Evolutionary conservation across 2,797 vertebrate genomes (phyloP).

Genomic region (Crypturellus tataupa): DNA sequence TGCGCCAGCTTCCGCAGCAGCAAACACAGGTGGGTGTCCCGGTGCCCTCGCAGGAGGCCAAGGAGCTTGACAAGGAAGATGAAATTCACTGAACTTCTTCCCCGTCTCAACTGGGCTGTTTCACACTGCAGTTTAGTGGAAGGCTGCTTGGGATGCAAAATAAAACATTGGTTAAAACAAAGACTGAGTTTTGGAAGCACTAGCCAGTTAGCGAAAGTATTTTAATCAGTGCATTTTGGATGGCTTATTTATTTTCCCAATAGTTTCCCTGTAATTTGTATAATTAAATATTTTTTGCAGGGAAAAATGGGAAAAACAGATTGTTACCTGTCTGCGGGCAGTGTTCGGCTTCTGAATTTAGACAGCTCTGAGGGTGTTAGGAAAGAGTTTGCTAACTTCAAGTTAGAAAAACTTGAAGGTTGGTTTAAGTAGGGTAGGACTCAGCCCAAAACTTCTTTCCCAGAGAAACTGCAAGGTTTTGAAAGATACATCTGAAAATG

Average conservation of each 20-base stretch:
- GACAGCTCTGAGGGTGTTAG: not conserved
- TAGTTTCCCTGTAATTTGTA: not conserved
- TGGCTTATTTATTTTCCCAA: not conserved
- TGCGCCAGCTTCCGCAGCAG: constrained; percentile 92
- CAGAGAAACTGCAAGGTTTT: not conserved
- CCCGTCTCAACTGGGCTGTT: not conserved
- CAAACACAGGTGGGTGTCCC: constrained; percentile 87
- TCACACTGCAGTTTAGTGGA: not conserved
- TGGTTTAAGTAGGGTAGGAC: not conserved
- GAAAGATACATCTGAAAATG: not conserved
- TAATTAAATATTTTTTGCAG: not conserved
- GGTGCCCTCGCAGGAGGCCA: not conserved
- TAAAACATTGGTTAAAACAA: not conserved
- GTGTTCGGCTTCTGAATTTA: not conserved
- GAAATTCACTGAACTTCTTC: not conserved
- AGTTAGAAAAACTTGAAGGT: not conserved
- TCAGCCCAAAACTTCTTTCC: not conserved
- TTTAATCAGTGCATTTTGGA: not conserved
- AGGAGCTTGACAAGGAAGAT: not conserved
- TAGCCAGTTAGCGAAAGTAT: not conserved
- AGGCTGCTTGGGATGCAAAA: not conserved
- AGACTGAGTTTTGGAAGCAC: not conserved
- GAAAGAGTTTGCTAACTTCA: not conserved
- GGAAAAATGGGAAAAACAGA: not conserved
- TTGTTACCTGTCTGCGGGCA: not conserved